Base-by-base conservation (phyloP, 2,888 invertebrate genomes). In the Xanthorhoe designata region DNA sequence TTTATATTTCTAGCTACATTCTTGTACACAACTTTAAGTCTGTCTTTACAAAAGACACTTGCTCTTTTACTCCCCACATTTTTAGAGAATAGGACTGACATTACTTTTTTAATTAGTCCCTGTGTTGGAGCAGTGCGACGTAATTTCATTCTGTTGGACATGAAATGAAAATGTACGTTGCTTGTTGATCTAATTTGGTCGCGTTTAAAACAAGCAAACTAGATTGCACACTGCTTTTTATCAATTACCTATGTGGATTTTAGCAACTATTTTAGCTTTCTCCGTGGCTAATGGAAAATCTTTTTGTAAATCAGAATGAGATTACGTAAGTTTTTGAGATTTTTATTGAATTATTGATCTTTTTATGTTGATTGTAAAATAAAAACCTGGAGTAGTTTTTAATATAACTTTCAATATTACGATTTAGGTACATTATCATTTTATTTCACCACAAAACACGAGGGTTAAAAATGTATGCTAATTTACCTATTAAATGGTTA, bases 21-120 rank as follows among this genome's bases (percentile, higher is more conserved):
- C 24, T 24, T 24, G 24, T 24, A 38, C 8, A 42, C 42, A 42
- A 8, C 24, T 24, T 24, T 24, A 24, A 4, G 24, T 24, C 1
- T 24, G 24, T 24, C 24, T 24, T 24, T 24, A 24, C 24, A 24
- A 24, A n/a, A 24, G 24, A 24, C 24, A 24, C 24, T 38, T n/a
- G 42, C 42, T 42, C 10, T 13, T 42, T 42, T 42, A n/a, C 42
- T n/a, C 4, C 15, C 8, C 2, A n/a, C 9, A 15, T 51, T 57
- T 35, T 49, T 45, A 50, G 42, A 47, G n/a, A 64, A 64, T 15
- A 60, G 32, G 45, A 19, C 49, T 19, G 47, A 32, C 45, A 17
- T 19, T 50, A 50, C 53, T 57, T 66, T 61, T 65, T 66, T 66
- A 66, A 66, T 63, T 62, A 62, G 66, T 45, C 18, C 32, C 29